Evolutionary conservation across 2,113 vertebrate species (phyloP), one percentile per base, ranked within the genome.

Genomic region (Caranx melampygus): DNA sequence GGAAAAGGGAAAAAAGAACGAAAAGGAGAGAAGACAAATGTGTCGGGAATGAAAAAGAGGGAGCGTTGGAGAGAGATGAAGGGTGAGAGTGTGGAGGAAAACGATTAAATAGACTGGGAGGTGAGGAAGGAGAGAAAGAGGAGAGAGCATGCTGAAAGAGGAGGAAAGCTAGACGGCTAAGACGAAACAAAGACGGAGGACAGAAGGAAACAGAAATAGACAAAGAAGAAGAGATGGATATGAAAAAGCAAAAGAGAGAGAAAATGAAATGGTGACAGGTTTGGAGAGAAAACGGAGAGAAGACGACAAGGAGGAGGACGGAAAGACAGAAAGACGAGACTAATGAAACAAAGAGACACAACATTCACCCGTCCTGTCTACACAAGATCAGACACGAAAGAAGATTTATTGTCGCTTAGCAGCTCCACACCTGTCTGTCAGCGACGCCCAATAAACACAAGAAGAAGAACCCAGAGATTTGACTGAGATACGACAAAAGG

Each of bases 1-100:
- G 12, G 6, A 42, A 55, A 14, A 51, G 3, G 7, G 16, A 74
- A 11, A 51, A 15, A 21, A 52, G 20, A 47, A 47, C 12, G 13
- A 47, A 47, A 15, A 15, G 6, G 42, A 75, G 31, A 33, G 44
- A 66, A 26, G 34, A 10, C 14, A 15, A 78, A 81, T 31, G 77
- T 87, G 79, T 78, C 3, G 49, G 20, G 52, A 61, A 70, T 6
- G 65, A 21, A 79, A 44, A 74, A 34, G 45, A 69, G 71, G 59
- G 20, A 88, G 75, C n/a, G 61, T 18, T 31, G 40, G 66, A 81
- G 83, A 74, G 60, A 77, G 71, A 82, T 2, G 74, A 67, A 35
- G 80, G 61, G 82, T 78, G 87, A 83, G 77, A 83, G 78, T 59
- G 78, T 75, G 84, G 84, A 89, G 86, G 84, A 89, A 82, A 73